Evolutionary conservation across 2,113 vertebrate species (phyloP).

Genomic region (Meles meles): DNA sequence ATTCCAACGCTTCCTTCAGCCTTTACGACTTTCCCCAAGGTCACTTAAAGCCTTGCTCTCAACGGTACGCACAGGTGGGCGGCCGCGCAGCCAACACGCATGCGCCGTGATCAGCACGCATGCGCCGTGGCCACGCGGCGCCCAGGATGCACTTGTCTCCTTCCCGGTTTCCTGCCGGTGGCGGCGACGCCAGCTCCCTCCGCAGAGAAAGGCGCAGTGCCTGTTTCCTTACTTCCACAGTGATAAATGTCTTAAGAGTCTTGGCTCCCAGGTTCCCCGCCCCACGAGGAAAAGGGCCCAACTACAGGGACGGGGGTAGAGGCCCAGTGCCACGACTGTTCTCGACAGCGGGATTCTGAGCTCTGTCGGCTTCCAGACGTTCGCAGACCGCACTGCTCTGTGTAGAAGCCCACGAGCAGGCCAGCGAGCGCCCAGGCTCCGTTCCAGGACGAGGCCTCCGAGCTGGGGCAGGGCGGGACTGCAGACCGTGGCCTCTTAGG

Average conservation of each 20-base stretch:
- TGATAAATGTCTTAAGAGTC: constrained; percentile 40
- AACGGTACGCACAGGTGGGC: neutral
- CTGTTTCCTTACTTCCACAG: neutral
- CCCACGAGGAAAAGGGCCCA: constrained; percentile 39
- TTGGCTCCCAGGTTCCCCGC: constrained; percentile 53
- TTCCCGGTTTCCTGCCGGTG: fast-evolving
- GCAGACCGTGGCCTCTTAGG: constrained; percentile 67
- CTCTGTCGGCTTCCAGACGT: constrained; percentile 62
- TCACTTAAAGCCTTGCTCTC: constrained; percentile 29
- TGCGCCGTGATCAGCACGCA: neutral
- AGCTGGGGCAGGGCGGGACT: constrained; percentile 63
- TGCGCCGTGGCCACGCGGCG: fast-evolving
- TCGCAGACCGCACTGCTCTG: constrained; percentile 60
- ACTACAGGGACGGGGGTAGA: constrained; percentile 42
- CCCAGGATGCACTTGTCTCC: fast-evolving
- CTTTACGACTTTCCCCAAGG: neutral
- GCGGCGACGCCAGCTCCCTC: neutral
- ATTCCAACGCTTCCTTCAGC: constrained; percentile 36
- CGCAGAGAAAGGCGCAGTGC: neutral
- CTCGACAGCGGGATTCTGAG: constrained; percentile 69
- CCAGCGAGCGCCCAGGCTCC: constrained; percentile 18
- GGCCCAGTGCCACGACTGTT: constrained; percentile 63
- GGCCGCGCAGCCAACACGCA: neutral
- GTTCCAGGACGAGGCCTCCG: constrained; percentile 57
- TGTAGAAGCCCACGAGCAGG: constrained; percentile 40